Conservation (phyloP, 2,797 vertebrate species). For the Aldrovandia affinis region DNA sequence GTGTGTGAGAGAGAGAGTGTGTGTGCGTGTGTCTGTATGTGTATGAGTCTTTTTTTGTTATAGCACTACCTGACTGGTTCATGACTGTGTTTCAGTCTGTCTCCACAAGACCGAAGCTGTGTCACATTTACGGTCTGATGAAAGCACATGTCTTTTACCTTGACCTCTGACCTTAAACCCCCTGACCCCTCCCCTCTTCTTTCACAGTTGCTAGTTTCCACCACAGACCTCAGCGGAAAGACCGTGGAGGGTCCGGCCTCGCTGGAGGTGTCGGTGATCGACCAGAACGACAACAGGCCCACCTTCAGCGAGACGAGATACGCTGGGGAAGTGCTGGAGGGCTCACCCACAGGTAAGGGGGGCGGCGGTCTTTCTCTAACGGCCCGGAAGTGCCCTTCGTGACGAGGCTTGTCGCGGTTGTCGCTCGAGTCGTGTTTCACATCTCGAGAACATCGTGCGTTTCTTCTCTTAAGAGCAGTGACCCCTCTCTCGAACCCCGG, state of each 20-base stretch:
- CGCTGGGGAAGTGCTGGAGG: slow-evolving; percentile 90
- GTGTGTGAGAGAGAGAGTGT: neutral
- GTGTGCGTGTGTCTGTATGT: neutral
- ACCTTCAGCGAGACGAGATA: slow-evolving; percentile 91
- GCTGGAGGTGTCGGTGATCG: slow-evolving; percentile 84
- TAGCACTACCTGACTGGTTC: neutral
- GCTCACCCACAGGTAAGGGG: slow-evolving; percentile 87
- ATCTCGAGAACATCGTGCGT: neutral
- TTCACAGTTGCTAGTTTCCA: slow-evolving; percentile 80
- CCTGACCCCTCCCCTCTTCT: slow-evolving; percentile 1
- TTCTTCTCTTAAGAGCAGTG: neutral
- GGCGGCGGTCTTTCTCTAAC: no score
- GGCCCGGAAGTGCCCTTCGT: no score
- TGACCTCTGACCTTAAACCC: neutral
- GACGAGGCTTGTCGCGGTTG: no score
- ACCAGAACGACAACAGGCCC: slow-evolving; percentile 96
- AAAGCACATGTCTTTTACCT: neutral
- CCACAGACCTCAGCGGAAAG: slow-evolving; percentile 77
- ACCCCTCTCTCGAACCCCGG: neutral
- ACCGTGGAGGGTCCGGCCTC: slow-evolving; percentile 81
- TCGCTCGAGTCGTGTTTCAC: no score
- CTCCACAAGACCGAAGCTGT: neutral
- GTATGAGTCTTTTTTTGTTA: neutral
- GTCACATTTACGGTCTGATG: neutral
- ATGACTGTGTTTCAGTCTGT: neutral